Evolutionary conservation across 2,888 invertebrate species (phyloP).

Genomic region (Resseliella maxima): DNA sequence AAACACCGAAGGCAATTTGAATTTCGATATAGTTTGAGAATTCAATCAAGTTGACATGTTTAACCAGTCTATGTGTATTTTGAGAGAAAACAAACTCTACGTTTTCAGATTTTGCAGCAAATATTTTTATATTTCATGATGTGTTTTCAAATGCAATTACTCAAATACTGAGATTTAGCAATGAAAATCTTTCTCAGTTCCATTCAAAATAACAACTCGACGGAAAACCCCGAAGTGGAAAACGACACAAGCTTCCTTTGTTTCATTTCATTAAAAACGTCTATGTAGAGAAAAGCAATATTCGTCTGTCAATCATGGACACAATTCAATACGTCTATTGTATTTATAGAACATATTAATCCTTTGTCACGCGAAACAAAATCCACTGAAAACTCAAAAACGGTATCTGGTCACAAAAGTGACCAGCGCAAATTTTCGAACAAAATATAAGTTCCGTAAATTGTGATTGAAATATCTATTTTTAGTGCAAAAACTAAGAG

Average conservation of each 20-base stretch:
- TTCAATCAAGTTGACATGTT: constrained; percentile 48
- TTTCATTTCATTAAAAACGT: background rate
- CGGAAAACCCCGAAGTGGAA: background rate
- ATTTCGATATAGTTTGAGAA: constrained; percentile 24
- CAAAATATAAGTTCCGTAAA: too few relatives aligned
- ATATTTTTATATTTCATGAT: background rate
- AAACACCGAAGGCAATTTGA: constrained; percentile 20
- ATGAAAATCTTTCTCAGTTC: background rate
- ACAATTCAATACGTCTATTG: background rate
- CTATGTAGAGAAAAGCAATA: background rate
- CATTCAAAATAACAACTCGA: background rate
- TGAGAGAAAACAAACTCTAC: background rate
- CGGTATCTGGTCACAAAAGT: too few relatives aligned
- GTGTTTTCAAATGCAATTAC: background rate
- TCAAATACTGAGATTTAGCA: background rate
- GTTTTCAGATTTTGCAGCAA: background rate
- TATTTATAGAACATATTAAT: background rate
- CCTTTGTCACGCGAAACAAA: background rate
- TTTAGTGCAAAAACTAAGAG: too few relatives aligned
- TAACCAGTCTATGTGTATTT: background rate
- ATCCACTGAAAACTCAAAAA: too few relatives aligned
- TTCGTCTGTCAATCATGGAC: background rate
- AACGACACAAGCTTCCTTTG: constrained; percentile 11
- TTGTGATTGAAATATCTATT: too few relatives aligned
- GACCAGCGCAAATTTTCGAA: too few relatives aligned